Evolutionary conservation across 2,797 vertebrate species (phyloP), one percentile per base, ranked within the genome.

Genomic region (Rhabdomys pumilio): DNA sequence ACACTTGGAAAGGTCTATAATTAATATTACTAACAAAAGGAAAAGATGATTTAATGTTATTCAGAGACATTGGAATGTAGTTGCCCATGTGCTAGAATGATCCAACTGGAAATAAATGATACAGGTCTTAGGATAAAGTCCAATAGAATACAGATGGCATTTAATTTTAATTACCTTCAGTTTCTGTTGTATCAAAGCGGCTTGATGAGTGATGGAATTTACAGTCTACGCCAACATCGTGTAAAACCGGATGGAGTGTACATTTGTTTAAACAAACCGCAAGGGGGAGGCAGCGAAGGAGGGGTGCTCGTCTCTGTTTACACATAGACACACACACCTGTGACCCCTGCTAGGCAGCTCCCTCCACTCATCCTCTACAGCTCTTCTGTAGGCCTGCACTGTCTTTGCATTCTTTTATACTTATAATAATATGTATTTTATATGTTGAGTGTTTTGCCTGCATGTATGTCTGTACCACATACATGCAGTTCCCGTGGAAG

Each of bases 81-180:
- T 77, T 0, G 0, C 3, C 73, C 0, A 38, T 24, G 72, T 34
- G 79, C 83, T 72, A 63, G n/a, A 96, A 91, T 72, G 91, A 97
- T 20, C 22, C n/a, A 96, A 79, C 86, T 94, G 76, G 97, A 97
- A 97, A 97, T 76, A 91, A 95, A 96, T 94, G 95, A 89, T 95
- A 87, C 44, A 94, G 95, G 96, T 94, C 94, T 97, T 95, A 87
- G 67, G 96, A 96, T 81, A 63, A 76, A 86, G 94, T 79, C 88
- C 89, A 53, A 81, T 94, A 11, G 0, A 55, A 96, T 94, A 83
- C 97, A 98, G 98, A 98, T 98, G 98, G 93, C 88, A 90, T 95
- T 96, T 90, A 97, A 96, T 96, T 93, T 96, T 86, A 0, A 97
- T 98, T 97, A 96, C 97, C 96, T 93, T 63, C 81, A 73, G 72